Evolutionary conservation across 2,113 vertebrate genomes (phyloP), one percentile per base, ranked within the genome.

Genomic region (Cryptotis parvus): DNA sequence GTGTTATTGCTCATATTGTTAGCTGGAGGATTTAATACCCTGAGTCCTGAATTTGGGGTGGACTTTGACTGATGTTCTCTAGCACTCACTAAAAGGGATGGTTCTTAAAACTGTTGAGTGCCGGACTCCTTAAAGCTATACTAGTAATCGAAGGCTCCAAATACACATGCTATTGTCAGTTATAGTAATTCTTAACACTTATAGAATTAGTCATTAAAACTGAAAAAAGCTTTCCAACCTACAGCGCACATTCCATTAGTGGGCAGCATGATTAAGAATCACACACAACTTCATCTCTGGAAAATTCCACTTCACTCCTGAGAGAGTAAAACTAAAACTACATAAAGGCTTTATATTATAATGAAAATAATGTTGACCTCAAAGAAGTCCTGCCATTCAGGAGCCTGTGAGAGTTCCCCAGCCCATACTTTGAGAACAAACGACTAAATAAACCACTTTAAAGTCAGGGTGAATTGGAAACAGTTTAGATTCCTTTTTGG

Each of bases 341-440:
- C 75, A 61, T 49, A 80, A 43, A n/a, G 20, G 69, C 39, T 77
- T 87, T 26, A 58, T 68, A 55, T 49, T 77, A 68, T 49, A 78
- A 68, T 72, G 26, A 92, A 79, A 86, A 83, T 79, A 90, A 77
- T 73, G 78, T 87, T 83, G 39, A 91, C 63, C 39, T 81, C 73
- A 63, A 75, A 43, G 81, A 90, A 86, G 18, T 85, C n/a, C 31
- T 79, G 70, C 45, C 26, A 65, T 63, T 35, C 58, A 84, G 29
- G 11, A 88, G 65, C 43, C 2, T 1, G 20, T n/a, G 70, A 58
- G 27, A 1, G 26, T 90, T 90, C 70, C 37, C 72, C 72, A 75
- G 31, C 86, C 27, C 27, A n/a, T 39, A 69, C 33, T 49, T 73
- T 84, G 69, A 89, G 52, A 90, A 89, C 31, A 24, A 1, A 89